Base-by-base conservation (phyloP, 2,113 vertebrate genomes). In the Centropus unirufus region DNA sequence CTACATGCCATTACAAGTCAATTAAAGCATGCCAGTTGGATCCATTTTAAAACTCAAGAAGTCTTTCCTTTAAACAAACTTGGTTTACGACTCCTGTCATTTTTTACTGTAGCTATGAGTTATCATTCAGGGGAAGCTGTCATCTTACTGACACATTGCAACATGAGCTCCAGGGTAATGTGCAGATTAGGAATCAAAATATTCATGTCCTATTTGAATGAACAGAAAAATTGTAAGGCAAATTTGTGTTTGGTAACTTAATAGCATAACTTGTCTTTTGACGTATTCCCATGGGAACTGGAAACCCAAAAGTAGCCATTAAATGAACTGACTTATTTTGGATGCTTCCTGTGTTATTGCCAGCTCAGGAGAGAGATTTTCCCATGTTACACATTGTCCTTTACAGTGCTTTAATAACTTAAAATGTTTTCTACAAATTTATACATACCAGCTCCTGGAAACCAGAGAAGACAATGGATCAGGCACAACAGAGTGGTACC, bases 101-200 rank as follows among this genome's bases (percentile, higher is more conserved):
- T 91, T 58, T 52, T 70, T 81, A 47, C 51, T 34, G 3, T 4
- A 54, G 49, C 55, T 12, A 4, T 6, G 69, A 93, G 81, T 2
- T 91, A 86, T 92, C 94, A 83, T 19, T 89, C 76, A 75, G 57
- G 59, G 12, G 42, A 79, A 89, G 76, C 89, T 93, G 74, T 89
- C 93, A 77, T 3, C 44, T 59, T 9, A 46, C 66, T 87, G 89
- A 92, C 93, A 89, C 34, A 3, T 1, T 39, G 70, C 89, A 87
- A 87, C 62, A n/a, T 1, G 62, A 95, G 91, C 93, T 91, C 66
- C 23, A 8, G 58, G 66, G 58, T 58, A 87, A 87, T 55, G 72
- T 19, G 40, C 36, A 87, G 74, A 87, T 94, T 58, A 92, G 58
- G 63, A 92, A 91, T 83, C 74, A 69, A 89, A 93, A 95, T 82